A percentile compares a stretch with the other conserved stretches of the same genome.
Evolutionary conservation across 1,140 invertebrate genomes (phyloP).

Genomic region (Mesaphorura yosii): DNA sequence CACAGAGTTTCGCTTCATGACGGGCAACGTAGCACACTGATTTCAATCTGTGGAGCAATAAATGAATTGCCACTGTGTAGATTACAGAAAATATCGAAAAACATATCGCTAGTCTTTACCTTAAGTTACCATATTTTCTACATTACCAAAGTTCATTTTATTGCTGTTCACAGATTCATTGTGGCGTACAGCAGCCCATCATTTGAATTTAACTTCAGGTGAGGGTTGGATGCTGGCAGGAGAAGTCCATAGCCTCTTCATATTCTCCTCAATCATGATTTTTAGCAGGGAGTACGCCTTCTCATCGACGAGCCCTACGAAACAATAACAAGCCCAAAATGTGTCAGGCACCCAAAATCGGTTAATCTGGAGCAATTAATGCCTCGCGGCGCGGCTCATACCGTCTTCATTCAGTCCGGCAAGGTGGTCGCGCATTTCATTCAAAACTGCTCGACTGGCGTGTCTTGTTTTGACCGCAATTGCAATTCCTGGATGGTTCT

Average conservation of each 20-base stretch:
- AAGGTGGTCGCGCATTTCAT: slow-evolving; percentile 37
- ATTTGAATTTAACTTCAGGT: no score
- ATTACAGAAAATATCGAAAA: no score
- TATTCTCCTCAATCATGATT: slow-evolving; percentile 21
- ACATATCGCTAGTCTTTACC: no score
- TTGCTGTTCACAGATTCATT: no score
- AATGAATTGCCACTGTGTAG: no score
- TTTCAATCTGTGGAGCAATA: no score
- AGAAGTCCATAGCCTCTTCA: slow-evolving; percentile 28
- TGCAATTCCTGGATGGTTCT: slow-evolving; percentile 39
- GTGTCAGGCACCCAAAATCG: background rate
- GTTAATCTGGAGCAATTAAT: background rate
- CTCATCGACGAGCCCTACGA: slow-evolving; percentile 28
- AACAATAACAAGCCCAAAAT: no score
- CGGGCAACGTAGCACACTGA: no score
- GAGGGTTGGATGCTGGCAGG: slow-evolving; percentile 16
- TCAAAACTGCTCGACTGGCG: slow-evolving; percentile 39
- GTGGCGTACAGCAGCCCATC: no score
- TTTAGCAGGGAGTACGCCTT: slow-evolving; percentile 21
- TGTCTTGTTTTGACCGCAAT: slow-evolving; percentile 41
- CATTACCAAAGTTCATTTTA: no score
- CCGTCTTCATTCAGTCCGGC: slow-evolving; percentile 36
- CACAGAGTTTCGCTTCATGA: no score
- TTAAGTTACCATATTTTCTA: no score
- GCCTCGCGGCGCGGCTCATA: background rate